phyloP scores from a whole-genome alignment of 2,113 vertebrate genomes.

The Heloderma charlesbogerti region DNA sequence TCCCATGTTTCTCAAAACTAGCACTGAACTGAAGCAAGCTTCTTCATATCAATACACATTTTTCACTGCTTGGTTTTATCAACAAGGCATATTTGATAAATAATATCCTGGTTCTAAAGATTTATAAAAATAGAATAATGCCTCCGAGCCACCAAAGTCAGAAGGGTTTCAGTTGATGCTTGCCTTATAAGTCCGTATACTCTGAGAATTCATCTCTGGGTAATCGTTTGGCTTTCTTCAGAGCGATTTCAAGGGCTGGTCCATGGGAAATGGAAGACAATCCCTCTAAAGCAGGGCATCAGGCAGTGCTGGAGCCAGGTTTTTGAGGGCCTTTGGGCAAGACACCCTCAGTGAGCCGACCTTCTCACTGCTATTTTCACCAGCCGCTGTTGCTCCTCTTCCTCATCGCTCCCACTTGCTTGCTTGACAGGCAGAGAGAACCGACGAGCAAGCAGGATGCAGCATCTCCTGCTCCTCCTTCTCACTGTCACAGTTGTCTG shows the following conservation, averaged over 20 bases:
- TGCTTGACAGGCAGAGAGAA: no score
- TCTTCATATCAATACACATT: not conserved
- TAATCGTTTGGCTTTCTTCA: constrained; percentile 8
- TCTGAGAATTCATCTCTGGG: constrained; percentile 37
- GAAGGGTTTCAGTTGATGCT: constrained; percentile 35
- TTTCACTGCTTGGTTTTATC: not conserved
- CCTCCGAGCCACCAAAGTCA: constrained; percentile 42
- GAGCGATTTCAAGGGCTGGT: constrained; percentile 18
- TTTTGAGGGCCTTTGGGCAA: no score
- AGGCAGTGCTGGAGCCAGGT: no score
- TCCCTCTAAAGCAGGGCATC: not conserved
- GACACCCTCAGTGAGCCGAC: no score
- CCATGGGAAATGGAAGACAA: not conserved
- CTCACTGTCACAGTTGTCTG: no score
- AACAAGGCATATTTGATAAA: constrained; percentile 18
- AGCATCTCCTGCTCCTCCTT: no score
- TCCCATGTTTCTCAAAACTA: not conserved
- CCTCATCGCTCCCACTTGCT: no score
- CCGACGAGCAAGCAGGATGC: no score
- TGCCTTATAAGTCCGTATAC: constrained; percentile 67
- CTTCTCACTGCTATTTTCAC: no score
- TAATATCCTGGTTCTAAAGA: constrained; percentile 10
- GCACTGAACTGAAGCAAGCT: fast-evolving
- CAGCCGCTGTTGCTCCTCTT: no score
- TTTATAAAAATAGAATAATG: constrained; percentile 43